Conservation (phyloP, 1,140 invertebrate genomes). For the Druon quercuslanigerum region DNA sequence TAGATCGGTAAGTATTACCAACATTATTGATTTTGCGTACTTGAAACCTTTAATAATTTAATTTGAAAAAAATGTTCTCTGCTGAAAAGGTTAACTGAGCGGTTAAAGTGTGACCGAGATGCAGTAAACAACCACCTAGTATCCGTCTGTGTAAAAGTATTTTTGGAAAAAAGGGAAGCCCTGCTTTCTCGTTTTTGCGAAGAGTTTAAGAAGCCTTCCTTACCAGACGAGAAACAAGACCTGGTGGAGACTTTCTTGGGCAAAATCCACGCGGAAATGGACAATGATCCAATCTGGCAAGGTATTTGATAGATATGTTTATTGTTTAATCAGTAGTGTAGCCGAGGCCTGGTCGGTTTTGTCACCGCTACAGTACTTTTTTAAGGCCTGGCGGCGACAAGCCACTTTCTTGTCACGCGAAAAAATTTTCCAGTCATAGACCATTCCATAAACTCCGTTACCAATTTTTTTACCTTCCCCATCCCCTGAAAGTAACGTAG, state of each 20-base stretch:
- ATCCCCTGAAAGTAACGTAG: no score
- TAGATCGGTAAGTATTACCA: conserved; percentile 79
- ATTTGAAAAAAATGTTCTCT: conserved; percentile 39
- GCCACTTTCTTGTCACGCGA: no score
- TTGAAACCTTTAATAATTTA: neutral
- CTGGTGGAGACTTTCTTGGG: conserved; percentile 81
- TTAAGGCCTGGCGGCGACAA: no score
- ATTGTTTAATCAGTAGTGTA: no score
- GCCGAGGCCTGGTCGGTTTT: no score
- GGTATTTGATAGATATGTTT: conserved; percentile 66
- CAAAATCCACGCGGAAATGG: conserved; percentile 78
- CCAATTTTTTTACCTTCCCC: no score
- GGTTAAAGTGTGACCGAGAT: conserved; percentile 82
- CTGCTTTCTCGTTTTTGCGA: conserved; percentile 82
- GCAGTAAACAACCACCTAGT: conserved; percentile 88
- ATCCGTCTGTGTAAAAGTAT: conserved; percentile 86
- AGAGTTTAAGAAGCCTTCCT: conserved; percentile 85
- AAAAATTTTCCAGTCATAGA: no score
- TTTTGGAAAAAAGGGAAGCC: conserved; percentile 84
- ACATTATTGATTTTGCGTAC: no score
- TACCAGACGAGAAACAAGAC: conserved; percentile 90
- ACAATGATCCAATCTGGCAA: conserved; percentile 83
- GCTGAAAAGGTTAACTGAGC: conserved; percentile 77
- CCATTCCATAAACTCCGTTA: no score
- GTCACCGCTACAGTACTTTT: no score